Evolutionary conservation across 2,113 vertebrate species (phyloP).

Genomic region (Ginglymostoma cirratum): DNA sequence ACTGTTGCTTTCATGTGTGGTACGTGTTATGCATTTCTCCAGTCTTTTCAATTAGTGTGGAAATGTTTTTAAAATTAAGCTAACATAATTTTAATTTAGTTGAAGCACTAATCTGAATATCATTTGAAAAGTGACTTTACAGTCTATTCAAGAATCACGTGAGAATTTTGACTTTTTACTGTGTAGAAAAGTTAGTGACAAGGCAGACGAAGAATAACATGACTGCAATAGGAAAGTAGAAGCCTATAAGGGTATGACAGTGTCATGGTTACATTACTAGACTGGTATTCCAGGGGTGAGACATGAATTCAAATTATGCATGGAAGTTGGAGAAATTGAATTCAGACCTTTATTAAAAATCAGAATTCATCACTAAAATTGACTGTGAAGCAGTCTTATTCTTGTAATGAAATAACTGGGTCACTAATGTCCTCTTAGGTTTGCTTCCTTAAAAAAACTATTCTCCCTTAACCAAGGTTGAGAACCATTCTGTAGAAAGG

Average conservation of each 20-base stretch:
- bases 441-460: too few relatives aligned
- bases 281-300: too few relatives aligned
- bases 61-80: neutral
- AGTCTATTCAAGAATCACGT: neutral
- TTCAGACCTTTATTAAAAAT: too few relatives aligned
- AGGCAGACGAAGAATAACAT: neutral
- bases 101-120: neutral
- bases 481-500: too few relatives aligned
- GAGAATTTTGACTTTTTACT: neutral
- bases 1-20: slow-evolving; percentile 95
- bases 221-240: neutral
- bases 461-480: too few relatives aligned
- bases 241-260: neutral
- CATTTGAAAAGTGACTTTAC: neutral
- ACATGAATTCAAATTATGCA: too few relatives aligned
- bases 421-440: too few relatives aligned
- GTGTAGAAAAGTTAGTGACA: neutral
- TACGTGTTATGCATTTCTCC: slow-evolving; percentile 52
- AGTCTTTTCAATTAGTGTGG: neutral
- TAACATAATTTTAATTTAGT: neutral
- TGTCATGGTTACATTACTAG: neutral
- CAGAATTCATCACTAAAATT: too few relatives aligned
- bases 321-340: too few relatives aligned
- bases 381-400: too few relatives aligned
- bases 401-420: too few relatives aligned